Conservation (phyloP, 35 echinoderm and acorn worm species). For the Hemicentrotus pulcherrimus region DNA sequence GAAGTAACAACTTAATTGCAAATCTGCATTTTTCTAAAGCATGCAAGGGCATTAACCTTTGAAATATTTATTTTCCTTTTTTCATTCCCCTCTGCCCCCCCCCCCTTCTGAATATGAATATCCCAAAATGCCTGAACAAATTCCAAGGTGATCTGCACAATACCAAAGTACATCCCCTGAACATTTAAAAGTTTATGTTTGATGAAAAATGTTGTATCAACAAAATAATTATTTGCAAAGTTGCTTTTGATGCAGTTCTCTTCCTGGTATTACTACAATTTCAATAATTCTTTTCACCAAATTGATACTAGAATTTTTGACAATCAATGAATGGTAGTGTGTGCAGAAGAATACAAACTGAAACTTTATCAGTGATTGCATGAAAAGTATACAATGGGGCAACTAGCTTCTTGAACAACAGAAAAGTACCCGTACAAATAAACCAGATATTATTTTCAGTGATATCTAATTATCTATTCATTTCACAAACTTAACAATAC, state of each 20-base stretch:
- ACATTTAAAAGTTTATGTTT: background rate
- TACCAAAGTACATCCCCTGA: background rate
- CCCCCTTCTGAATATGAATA: background rate
- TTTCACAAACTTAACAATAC: too few species aligned
- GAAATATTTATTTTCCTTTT: background rate
- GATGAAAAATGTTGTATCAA: background rate
- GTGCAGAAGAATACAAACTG: too few species aligned
- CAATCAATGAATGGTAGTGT: too few species aligned
- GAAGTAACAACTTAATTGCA: too few species aligned
- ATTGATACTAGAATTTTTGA: too few species aligned
- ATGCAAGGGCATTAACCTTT: background rate
- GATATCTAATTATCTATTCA: too few species aligned
- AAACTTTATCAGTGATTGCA: background rate
- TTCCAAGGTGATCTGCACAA: background rate
- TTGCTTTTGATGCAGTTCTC: background rate
- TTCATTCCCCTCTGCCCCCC: background rate
- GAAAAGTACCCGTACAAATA: too few species aligned
- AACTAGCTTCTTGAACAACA: too few species aligned
- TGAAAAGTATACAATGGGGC: background rate
- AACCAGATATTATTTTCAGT: too few species aligned
- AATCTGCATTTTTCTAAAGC: too few species aligned
- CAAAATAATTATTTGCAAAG: background rate
- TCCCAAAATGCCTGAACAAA: background rate
- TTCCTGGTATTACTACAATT: background rate
- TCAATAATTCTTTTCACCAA: background rate